A percentile compares a stretch with the other conserved stretches of the same genome.
phyloP scores from a whole-genome alignment of 2,797 vertebrate genomes.

The Poeciliopsis turneri region DNA sequence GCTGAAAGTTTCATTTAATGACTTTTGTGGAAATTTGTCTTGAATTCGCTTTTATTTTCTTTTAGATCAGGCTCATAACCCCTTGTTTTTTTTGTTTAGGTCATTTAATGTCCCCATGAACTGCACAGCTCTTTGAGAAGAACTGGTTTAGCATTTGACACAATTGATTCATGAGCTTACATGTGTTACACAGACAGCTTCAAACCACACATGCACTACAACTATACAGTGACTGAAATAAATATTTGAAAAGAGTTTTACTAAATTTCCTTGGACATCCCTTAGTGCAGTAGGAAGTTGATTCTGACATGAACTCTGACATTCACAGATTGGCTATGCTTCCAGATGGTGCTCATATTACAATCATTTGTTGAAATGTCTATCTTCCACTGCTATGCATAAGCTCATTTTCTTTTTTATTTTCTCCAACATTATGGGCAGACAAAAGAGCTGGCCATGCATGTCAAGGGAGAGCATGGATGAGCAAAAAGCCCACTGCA shows the following conservation, averaged over 20 bases:
- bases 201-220: conserved; percentile 44
- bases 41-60: conserved; percentile 40
- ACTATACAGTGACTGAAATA: conserved; percentile 16
- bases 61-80: conserved; percentile 43
- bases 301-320: neutral
- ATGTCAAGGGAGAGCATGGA: neutral
- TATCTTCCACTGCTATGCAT: neutral
- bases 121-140: conserved; percentile 21
- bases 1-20: conserved; percentile 37
- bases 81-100: conserved; percentile 13
- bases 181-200: conserved; percentile 56
- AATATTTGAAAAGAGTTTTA: neutral
- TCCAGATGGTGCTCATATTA: neutral
- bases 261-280: neutral
- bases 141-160: conserved; percentile 35
- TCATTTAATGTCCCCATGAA: conserved; percentile 17
- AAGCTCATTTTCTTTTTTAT: neutral
- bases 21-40: conserved; percentile 39
- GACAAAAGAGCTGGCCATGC: neutral
- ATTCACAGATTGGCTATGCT: neutral
- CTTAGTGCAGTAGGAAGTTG: neutral
- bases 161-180: conserved; percentile 23
- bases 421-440: neutral
- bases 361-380: neutral
- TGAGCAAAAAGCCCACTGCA: neutral